Base-by-base conservation (phyloP, 2,797 vertebrate species). In the Rallus crepitans region DNA sequence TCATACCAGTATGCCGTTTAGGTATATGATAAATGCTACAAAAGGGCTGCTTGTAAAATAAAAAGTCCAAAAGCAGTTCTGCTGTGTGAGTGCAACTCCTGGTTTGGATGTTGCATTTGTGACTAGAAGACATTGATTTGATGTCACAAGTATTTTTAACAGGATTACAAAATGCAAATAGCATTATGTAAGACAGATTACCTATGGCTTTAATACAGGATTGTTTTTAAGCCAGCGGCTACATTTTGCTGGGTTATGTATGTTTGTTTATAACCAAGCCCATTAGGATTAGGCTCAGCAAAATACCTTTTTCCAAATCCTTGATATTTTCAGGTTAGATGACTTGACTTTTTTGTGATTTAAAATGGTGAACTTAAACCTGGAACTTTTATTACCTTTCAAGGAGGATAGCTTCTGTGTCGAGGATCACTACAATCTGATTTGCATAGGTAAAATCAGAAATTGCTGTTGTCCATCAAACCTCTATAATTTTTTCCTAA, bases 171-270 rank as follows among this genome's bases (percentile, higher is more conserved):
- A 93, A 96, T 96, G 57, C 81, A 97, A 96, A 95, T 96, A 94
- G 69, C 61, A 87, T 96, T 96, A 96, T 72, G 72, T 96, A 96
- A 96, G 69, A 86, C 65, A 94, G 96, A 97, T 97, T 95, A 97
- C 84, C 87, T 89, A 40, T 95, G 93, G 81, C 90, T 96, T 95
- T 96, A 97, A 93, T 95, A 72, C 78, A 65, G 87, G 93, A 95
- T 96, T 94, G 75, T 57, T 93, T 96, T 92, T 82, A 86, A 94
- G 71, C 94, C 81, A 94, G 87, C 79, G 90, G 71, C 94, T 87
- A 39, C 50, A 39, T 96, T 95, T 96, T 95, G 33, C 78, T 92
- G 77, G 52, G 92, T 95, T 96, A 25, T 93, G 30, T 73, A 5
- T 82, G 37, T 73, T 85, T 88, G 69, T 94, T 90, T 90, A 84